Conservation (phyloP, 92 coral and sea anemone species). For the Umimayanthus chanpuru region DNA sequence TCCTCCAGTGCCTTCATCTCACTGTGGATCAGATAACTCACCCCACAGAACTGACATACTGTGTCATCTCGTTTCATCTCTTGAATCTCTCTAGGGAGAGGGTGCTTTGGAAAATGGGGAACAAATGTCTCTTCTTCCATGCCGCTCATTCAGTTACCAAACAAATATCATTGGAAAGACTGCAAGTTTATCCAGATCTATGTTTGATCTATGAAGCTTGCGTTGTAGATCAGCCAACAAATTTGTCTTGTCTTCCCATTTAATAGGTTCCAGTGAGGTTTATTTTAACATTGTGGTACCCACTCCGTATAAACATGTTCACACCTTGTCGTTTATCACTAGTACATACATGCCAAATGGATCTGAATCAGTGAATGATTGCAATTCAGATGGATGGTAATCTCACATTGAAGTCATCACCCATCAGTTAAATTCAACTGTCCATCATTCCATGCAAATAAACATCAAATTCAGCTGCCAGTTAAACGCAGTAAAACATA, state of each 20-base stretch:
- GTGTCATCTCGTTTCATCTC: constrained; percentile 80
- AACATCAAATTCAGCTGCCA: too few species aligned
- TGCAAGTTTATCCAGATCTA: too few species aligned
- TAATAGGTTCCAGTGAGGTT: not conserved
- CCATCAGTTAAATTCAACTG: too few species aligned
- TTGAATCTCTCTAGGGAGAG: constrained; percentile 88
- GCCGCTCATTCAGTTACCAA: not conserved
- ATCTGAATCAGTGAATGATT: not conserved
- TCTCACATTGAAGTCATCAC: too few species aligned
- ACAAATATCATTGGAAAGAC: not conserved
- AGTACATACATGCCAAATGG: not conserved
- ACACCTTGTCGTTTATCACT: not conserved
- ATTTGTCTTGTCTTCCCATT: not conserved
- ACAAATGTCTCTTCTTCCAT: constrained; percentile 61
- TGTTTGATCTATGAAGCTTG: not conserved
- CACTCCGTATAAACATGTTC: not conserved
- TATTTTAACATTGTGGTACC: not conserved
- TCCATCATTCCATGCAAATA: too few species aligned
- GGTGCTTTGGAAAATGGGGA: constrained; percentile 81
- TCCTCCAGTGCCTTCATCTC: constrained; percentile 95
- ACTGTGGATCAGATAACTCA: constrained; percentile 95
- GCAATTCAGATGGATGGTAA: not conserved
- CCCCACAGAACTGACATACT: constrained; percentile 98
- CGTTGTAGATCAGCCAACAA: not conserved
- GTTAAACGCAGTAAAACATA: not conserved